A percentile compares a stretch with the other conserved stretches of the same genome.
phyloP scores from a whole-genome alignment of 2,113 vertebrate species.

The Centropristis striata region DNA sequence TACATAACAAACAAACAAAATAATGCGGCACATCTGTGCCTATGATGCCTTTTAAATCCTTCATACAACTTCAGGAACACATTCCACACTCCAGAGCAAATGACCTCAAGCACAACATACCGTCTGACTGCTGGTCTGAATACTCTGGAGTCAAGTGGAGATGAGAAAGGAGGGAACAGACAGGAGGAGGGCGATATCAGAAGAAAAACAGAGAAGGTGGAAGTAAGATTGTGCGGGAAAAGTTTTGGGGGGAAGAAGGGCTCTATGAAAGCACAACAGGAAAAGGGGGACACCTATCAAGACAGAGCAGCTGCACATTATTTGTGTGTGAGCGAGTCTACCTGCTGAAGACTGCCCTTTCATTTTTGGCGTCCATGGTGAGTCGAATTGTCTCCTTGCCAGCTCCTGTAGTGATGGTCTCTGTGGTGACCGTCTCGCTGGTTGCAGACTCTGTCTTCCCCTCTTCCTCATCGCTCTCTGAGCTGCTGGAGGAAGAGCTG shows the following conservation, averaged over 20 bases:
- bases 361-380: slow-evolving; percentile 80
- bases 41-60: slow-evolving; percentile 31
- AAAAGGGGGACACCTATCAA: neutral
- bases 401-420: slow-evolving; percentile 79
- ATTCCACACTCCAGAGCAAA: slow-evolving; percentile 68
- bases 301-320: slow-evolving; percentile 1
- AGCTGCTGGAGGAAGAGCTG: slow-evolving; percentile 91
- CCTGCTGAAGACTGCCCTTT: slow-evolving; percentile 88
- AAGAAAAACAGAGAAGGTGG: slow-evolving; percentile 51
- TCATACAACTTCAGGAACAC: slow-evolving; percentile 51
- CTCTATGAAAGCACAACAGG: slow-evolving; percentile 2
- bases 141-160: slow-evolving; percentile 73
- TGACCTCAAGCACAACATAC: slow-evolving; percentile 75
- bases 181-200: slow-evolving; percentile 60
- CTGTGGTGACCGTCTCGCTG: slow-evolving; percentile 79
- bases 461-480: slow-evolving; percentile 88
- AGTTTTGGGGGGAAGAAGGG: neutral
- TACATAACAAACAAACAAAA: slow-evolving; percentile 62
- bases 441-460: slow-evolving; percentile 72
- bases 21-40: slow-evolving; percentile 27
- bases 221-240: slow-evolving; percentile 37
- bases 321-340: slow-evolving; percentile 61
- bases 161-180: slow-evolving; percentile 58
- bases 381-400: slow-evolving; percentile 84
- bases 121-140: slow-evolving; percentile 78